These are phyloP conservation scores for Miltochrista miniata DNA, from an alignment of 2,888 invertebrate genomes.

Conservation along the genomic window DNA sequence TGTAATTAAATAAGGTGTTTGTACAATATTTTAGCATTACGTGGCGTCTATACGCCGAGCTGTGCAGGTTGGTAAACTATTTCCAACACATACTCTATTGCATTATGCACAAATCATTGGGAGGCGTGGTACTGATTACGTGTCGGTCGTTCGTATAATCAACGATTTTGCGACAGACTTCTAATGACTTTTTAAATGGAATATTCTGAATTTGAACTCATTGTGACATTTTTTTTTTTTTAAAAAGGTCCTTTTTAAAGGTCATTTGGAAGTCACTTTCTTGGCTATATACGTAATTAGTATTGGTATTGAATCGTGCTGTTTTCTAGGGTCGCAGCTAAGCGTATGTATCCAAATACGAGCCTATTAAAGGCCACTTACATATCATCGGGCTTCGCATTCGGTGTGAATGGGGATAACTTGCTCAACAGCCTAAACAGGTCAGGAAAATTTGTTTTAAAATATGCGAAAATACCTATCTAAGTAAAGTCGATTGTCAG, in stretches of 20 bases:
- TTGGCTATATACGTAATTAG: slow-evolving; percentile 52
- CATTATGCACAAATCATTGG: slow-evolving; percentile 59
- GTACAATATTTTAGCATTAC: slow-evolving; percentile 52
- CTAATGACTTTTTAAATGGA: slow-evolving; percentile 34
- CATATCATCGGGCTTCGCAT: slow-evolving; percentile 74
- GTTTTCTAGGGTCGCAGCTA: slow-evolving; percentile 62
- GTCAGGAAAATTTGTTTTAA: slow-evolving; percentile 53
- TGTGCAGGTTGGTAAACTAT: slow-evolving; percentile 69
- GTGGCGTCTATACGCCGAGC: slow-evolving; percentile 64
- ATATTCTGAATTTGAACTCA: background rate
- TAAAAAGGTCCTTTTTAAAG: slow-evolving; percentile 23
- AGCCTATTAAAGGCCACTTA: slow-evolving; percentile 59
- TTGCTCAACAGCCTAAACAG: slow-evolving; percentile 78
- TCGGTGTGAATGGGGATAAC: slow-evolving; percentile 75
- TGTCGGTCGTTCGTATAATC: slow-evolving; percentile 40
- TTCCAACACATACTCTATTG: slow-evolving; percentile 49
- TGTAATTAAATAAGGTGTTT: slow-evolving; percentile 51
- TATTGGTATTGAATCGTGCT: slow-evolving; percentile 57
- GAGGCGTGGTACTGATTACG: slow-evolving; percentile 50
- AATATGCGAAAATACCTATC: slow-evolving; percentile 22
- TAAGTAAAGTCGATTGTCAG: background rate
- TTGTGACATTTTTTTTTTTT: background rate
- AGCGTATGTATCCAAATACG: slow-evolving; percentile 59
- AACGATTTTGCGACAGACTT: slow-evolving; percentile 30
- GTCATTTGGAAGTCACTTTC: slow-evolving; percentile 40